Conservation (phyloP, 2,797 vertebrate species). For the Sebastes minor region DNA sequence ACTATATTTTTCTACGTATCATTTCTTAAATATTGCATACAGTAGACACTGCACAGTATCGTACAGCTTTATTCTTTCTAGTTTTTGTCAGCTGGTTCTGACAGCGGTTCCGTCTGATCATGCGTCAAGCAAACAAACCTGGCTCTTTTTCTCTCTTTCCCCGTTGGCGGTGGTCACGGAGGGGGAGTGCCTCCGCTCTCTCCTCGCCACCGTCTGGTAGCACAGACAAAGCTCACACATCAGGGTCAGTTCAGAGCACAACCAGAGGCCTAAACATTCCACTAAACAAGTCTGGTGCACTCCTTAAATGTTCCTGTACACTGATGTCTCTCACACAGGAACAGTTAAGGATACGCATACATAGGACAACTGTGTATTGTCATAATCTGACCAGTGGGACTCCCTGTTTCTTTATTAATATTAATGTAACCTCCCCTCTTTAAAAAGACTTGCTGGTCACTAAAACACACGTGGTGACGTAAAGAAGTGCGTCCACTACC, state of each 20-base stretch:
- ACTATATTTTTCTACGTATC: background rate
- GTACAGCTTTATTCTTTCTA: background rate
- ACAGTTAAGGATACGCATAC: background rate
- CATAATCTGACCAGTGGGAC: background rate
- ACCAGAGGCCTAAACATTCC: background rate
- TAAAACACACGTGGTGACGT: background rate
- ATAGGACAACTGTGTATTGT: background rate
- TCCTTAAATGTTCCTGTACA: background rate
- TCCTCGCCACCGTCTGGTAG: conserved; percentile 83
- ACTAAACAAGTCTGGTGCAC: background rate
- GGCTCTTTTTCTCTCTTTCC: conserved; percentile 83
- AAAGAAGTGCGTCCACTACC: conserved; percentile 74
- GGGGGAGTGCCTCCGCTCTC: conserved; percentile 85
- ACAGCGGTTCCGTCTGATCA: background rate
- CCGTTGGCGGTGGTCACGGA: conserved; percentile 84
- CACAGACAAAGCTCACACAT: conserved; percentile 70
- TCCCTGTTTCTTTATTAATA: background rate
- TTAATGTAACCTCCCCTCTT: background rate
- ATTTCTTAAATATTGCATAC: background rate
- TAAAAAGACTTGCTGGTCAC: background rate
- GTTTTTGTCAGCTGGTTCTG: background rate
- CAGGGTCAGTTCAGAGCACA: conserved; percentile 8
- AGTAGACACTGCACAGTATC: background rate
- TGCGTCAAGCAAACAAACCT: conserved; percentile 88
- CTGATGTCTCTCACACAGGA: background rate